Evolutionary conservation across 2,797 vertebrate genomes (phyloP), one percentile per base, ranked within the genome.

Genomic region (Glyptemys insculpta): DNA sequence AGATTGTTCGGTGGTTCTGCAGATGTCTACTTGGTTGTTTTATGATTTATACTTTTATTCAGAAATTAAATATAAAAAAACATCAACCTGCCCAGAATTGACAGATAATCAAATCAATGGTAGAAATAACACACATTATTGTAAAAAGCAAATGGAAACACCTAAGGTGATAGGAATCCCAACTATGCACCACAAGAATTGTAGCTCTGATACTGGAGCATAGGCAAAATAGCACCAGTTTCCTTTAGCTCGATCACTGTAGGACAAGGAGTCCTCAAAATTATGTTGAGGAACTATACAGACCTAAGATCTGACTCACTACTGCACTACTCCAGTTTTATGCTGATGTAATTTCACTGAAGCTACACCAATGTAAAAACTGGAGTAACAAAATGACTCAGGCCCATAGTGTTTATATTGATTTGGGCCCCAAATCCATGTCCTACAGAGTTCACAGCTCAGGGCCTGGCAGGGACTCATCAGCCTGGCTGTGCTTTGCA

Each of bases 91-190:
- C 47, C 21, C 9, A 41, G 68, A 41, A 41, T 72, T 23, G n/a
- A 44, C 0, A 4, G 53, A 62, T 56, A 83, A 86, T 29, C 15
- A 62, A 27, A 54, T 25, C 31, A 82, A 5, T 1, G 2, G n/a
- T 37, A 50, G 74, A 80, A 91, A 83, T 9, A 87, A 87, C 12
- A 29, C 0, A 49, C 54, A 21, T 53, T 34, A 84, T 31, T 29
- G 27, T 81, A 87, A 78, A 19, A 68, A 87, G 78, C 10, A 65
- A 87, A 8, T 3, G 34, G 59, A 83, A 85, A 80, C 23, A 44
- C 19, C 27, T 37, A 85, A 88, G 14, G 34, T 1, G 5, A 11
- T 14, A 78, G 1, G 4, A 88, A 47, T 57, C 44, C 74, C 83
- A 80, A 52, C 65, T 80, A 78, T 0, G 19, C 65, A 81, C 47